Base-by-base conservation (phyloP, 2,113 vertebrate genomes). In the Gallinago media region DNA sequence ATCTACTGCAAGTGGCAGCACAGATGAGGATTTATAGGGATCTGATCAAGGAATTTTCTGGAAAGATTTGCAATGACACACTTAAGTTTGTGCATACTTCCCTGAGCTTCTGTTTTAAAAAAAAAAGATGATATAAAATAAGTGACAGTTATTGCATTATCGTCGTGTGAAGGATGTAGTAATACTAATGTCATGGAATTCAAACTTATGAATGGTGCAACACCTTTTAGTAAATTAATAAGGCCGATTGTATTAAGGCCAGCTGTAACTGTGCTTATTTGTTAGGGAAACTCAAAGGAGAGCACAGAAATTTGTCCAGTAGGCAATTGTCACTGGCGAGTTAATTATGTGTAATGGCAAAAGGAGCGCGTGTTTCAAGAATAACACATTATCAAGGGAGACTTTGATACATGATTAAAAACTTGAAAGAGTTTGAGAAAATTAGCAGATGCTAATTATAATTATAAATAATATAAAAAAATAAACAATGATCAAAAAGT, bases 41-140 rank as follows among this genome's bases (percentile, higher is more conserved):
- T 71, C 68, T 56, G 62, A 92, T 94, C 27, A 13, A 59, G 76
- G 92, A 91, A 58, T 72, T 82, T 95, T 91, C 73, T 94, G 80
- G 80, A 65, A 31, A 72, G 82, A 47, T 61, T 38, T 72, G 79
- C 46, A 7, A 2, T 81, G 73, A 72, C 72, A 68, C 54, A 36
- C 18, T 84, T 15, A 50, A 55, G 34, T 66, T 73, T 50, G 74
- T 63, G 62, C 12, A 10, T 18, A 0, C 59, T 73, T 52, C 62
- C 58, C 49, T 20, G 7, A 68, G 72, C 21, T n/a, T 14, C 14
- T 17, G 23, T 36, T 36, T 67, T 23, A 4, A 42, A 58, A 47
- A 13, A 13, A 34, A 9, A 32, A 23, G n/a, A 40, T 63, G 31
- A 6, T 8, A 13, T 4, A 27, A 14, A 22, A 3, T 27, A 47